These are phyloP conservation scores for Synanthedon formicaeformis DNA, from an alignment of 2,888 invertebrate genomes.

Conservation along the genomic window DNA sequence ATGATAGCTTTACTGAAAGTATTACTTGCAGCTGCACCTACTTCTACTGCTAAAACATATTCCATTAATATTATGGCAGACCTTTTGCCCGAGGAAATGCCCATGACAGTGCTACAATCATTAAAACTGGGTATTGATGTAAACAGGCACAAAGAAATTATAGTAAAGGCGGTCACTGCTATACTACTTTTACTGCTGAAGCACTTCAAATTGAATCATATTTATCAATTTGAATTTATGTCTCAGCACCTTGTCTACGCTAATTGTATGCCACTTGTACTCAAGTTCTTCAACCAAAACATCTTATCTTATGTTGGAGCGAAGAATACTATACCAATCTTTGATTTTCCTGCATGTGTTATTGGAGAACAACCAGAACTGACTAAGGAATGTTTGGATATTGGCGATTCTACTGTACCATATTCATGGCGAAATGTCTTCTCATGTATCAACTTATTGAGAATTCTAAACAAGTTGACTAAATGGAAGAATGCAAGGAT, in stretches of 20 bases:
- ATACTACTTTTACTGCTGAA: conserved; percentile 92
- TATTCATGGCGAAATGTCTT: conserved; percentile 99
- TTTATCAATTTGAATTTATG: conserved; percentile 99
- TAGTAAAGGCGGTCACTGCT: conserved; percentile 95
- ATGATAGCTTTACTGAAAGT: conserved; percentile 98
- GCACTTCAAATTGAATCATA: conserved; percentile 96
- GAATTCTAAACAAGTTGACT: conserved; percentile 97
- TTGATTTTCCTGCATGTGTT: conserved; percentile 96
- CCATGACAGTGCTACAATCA: conserved; percentile 93
- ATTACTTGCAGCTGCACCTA: conserved; percentile 96
- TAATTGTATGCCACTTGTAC: conserved; percentile 96
- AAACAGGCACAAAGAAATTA: conserved; percentile 97
- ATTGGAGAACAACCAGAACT: conserved; percentile 95
- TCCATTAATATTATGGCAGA: conserved; percentile 99
- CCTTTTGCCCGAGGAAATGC: conserved; percentile 97
- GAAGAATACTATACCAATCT: conserved; percentile 91
- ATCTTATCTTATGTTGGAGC: conserved; percentile 94
- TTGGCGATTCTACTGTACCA: conserved; percentile 81
- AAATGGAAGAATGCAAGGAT: conserved; percentile 99
- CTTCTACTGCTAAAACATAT: conserved; percentile 97
- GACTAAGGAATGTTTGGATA: conserved; percentile 90
- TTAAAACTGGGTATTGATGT: conserved; percentile 97
- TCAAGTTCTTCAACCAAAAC: conserved; percentile 99
- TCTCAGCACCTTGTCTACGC: conserved; percentile 99
- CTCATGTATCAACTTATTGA: conserved; percentile 94